Base-by-base conservation (phyloP, 1,140 invertebrate genomes). In the Ridgeia piscesae region DNA sequence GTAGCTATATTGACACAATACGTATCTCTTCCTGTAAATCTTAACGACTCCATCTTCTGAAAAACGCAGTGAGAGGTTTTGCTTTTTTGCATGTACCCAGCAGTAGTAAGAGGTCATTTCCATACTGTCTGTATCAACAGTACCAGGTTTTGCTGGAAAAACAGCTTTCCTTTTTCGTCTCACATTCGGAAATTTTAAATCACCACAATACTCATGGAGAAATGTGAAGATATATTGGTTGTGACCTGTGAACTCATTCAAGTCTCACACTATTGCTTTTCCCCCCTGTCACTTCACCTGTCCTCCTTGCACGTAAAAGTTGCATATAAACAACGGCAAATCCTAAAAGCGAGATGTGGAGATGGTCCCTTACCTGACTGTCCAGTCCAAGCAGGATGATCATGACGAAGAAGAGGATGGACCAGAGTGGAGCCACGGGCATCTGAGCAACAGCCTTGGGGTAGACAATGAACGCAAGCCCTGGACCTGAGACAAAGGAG, bases 391-490 rank as follows among this genome's bases (percentile, higher is more conserved):
- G 93, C 8, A 96, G 58, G 31, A 96, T 94, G 11, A 96, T 92
- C 95, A 96, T 96, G 2, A 98, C 96, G 95, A 98, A 98, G 96
- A 98, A 98, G 0, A 98, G 96, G 89, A 98, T 96, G 0, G 98
- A 98, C 98, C 98, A 98, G 4, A 98, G 95, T 0, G 98, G 98
- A 1, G 98, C 97, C 6, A 98, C 96, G 0, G 98, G 98, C 93
- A 98, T 96, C 92, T 97, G 96, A 0, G 98, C 97, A 6, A 98
- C 97, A 0, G 98, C 98, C 95, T 98, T 98, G 0, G 98, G 98
- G 95, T 98, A 98, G 9, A 98, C 98, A 93, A 98, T 98, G 94
- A 98, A 98, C 2, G 98, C 97, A 89, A 98, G 95, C 1, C 98
- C 98, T 48, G 97, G 97, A 96, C 98, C 97, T 34, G 97, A 0